Evolutionary conservation across 2,888 invertebrate genomes (phyloP), one percentile per base, ranked within the genome.

Genomic region (Ferrisia virgata): DNA sequence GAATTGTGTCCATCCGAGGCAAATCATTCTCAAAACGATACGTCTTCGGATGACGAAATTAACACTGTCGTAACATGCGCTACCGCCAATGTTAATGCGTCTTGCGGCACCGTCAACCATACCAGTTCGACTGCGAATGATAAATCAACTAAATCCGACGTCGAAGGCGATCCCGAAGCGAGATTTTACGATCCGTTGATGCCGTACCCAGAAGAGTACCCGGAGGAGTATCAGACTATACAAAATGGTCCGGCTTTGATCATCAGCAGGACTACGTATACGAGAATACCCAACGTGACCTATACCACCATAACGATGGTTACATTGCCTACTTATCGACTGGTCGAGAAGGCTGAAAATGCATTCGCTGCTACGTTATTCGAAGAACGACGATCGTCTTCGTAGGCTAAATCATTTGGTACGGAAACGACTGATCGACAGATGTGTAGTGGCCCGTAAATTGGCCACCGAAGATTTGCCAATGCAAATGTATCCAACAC

Each of bases 191-290:
- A 69, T 79, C 84, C 84, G 18, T 58, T 82, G 72, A 85, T 85
- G 47, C 82, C 76, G 22, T 86, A 86, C 25, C 86, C 86, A 15
- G 85, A 86, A 58, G 85, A 85, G 80, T 86, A 86, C 64, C 86
- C 86, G 0, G 86, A 85, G n/a, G 86, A 85, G 53, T 86, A 81
- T 79, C 85, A 85, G 79, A 85, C 85, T 25, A 86, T 86, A 76
- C 85, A 86, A 83, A 85, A 85, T 22, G 85, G 85, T 36, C 86
- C 86, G 11, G 82, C 85, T 1, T 58, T 86, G 8, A 86, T 85
- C 22, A 85, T 86, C 47, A 86, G 85, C 43, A 64, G 84, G 82
- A 86, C 76, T 11, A 85, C 85, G 11, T 86, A 86, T 47, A 86
- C 86, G 18, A 85, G 85, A 5, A 85, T 86, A 28, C 86, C 85